Conservation (phyloP, 2,113 vertebrate species). For the Onychostoma macrolepis region DNA sequence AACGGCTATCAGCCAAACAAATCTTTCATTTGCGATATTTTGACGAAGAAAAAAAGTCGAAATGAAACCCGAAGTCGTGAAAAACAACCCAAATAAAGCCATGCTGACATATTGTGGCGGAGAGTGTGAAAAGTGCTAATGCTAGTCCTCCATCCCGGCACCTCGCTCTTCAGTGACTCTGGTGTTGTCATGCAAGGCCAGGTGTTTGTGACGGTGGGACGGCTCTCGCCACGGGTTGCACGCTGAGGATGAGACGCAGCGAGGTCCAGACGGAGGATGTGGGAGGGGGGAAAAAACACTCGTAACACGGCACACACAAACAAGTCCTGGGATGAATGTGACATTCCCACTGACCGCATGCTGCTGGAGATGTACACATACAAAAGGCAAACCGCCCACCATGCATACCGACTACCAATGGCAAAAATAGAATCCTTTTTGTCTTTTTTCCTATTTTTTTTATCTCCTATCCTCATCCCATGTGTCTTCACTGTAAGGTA, state of each 20-base stretch:
- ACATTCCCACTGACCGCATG: conserved; percentile 92
- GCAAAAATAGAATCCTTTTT: conserved; percentile 58
- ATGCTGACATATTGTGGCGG: conserved; percentile 69
- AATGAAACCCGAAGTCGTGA: conserved; percentile 31
- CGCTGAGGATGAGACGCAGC: conserved; percentile 9
- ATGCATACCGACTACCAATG: conserved; percentile 77
- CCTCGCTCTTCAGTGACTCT: conserved; percentile 36
- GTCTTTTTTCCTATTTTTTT: conserved; percentile 53
- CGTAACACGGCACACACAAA: conserved; percentile 74
- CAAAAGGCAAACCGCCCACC: conserved; percentile 81
- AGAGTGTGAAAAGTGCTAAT: conserved; percentile 79
- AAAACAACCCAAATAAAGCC: conserved; percentile 48
- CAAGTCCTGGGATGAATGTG: conserved; percentile 82
- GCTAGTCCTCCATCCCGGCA: conserved; percentile 68
- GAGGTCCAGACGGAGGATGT: conserved; percentile 28
- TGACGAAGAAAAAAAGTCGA: background rate
- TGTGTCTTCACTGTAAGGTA: conserved; percentile 58
- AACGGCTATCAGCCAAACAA: background rate
- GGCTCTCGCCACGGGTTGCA: conserved; percentile 20
- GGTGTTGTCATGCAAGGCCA: conserved; percentile 62
- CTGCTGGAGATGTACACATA: conserved; percentile 86
- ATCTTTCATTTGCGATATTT: background rate
- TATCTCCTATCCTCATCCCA: conserved; percentile 54
- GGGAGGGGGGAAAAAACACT: conserved; percentile 15
- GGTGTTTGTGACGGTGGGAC: conserved; percentile 25